phyloP scores from a whole-genome alignment of 1,140 invertebrate genomes.

The Bilobella aurantiaca region DNA sequence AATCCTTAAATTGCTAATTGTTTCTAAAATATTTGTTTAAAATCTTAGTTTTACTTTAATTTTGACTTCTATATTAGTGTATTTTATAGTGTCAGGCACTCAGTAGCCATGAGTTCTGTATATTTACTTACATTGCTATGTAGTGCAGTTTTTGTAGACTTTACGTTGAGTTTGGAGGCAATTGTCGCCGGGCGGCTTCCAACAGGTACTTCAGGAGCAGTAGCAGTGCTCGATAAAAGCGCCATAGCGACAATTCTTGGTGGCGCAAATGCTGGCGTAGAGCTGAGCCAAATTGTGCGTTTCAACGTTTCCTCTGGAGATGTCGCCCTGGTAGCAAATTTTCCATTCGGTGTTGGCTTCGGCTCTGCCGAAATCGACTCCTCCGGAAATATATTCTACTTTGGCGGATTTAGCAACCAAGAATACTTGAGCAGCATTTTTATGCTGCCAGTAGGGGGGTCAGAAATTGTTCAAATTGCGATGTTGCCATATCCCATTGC shows the following conservation, averaged over 20 bases:
- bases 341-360: background rate
- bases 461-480: background rate
- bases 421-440: background rate
- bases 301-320: background rate
- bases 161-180: background rate
- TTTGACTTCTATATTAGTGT: no score
- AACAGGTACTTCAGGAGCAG: background rate
- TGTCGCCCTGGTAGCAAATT: background rate
- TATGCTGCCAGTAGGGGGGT: background rate
- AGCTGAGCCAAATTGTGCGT: background rate
- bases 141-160: no score
- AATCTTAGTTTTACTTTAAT: no score
- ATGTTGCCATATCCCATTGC: background rate
- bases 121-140: no score
- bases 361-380: background rate
- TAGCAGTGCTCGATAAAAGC: background rate
- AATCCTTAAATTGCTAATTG: no score
- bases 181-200: background rate
- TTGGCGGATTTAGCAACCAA: background rate
- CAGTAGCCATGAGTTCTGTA: no score
- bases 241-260: background rate
- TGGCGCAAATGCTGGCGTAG: background rate
- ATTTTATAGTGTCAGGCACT: no score
- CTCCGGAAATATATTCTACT: background rate
- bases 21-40: no score